These are phyloP conservation scores for Melanchra persicariae DNA, from an alignment of 2,888 invertebrate species.

Conservation along the genomic window DNA sequence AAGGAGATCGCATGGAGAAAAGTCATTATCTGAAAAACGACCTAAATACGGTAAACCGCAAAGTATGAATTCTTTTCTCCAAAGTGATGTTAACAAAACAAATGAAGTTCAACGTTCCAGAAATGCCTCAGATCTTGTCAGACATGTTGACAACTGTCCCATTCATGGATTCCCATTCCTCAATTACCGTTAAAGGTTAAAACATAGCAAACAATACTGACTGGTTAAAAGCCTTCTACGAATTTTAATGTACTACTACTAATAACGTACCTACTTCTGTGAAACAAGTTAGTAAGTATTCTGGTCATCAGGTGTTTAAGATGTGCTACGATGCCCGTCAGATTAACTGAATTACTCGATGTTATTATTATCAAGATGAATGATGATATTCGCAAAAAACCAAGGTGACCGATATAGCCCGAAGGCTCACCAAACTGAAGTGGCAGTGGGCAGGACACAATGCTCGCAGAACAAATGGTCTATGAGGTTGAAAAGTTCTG, in stretches of 20 bases:
- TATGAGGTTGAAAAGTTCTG: too few relatives aligned
- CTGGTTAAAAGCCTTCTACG: slow-evolving; percentile 41
- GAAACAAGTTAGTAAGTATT: background rate
- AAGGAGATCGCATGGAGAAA: background rate
- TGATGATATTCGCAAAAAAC: too few relatives aligned
- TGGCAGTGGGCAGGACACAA: too few relatives aligned
- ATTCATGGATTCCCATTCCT: slow-evolving; percentile 46
- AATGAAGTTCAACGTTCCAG: slow-evolving; percentile 14
- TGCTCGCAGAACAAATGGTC: too few relatives aligned
- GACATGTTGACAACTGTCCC: slow-evolving; percentile 29
- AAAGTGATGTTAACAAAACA: slow-evolving; percentile 17
- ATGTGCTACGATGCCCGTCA: background rate
- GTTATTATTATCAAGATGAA: too few relatives aligned
- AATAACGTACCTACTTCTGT: background rate
- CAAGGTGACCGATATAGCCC: too few relatives aligned
- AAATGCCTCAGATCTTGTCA: slow-evolving; percentile 39
- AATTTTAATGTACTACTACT: slow-evolving; percentile 21
- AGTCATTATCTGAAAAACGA: background rate
- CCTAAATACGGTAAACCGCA: background rate
- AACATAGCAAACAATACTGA: slow-evolving; percentile 48
- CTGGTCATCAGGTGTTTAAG: background rate
- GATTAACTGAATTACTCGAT: background rate
- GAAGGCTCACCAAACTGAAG: too few relatives aligned
- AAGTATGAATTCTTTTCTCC: background rate
- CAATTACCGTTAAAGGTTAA: slow-evolving; percentile 51